phyloP scores from a whole-genome alignment of 1,140 invertebrate genomes.

The Pygmarrhopalites habei region DNA sequence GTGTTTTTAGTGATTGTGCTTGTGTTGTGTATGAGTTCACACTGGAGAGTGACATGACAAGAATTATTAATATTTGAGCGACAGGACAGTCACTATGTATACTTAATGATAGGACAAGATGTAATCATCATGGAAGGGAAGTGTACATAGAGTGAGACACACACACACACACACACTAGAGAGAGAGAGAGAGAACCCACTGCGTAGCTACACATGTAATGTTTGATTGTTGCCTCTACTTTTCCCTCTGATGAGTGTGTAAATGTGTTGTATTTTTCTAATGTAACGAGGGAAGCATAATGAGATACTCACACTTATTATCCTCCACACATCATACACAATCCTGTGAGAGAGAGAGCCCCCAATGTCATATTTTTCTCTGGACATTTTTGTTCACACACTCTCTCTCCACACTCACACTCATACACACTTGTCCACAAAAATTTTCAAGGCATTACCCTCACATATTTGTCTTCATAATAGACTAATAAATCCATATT shows the following conservation, averaged over 20 bases:
- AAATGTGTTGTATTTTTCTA: conserved; percentile 3
- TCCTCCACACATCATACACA: not conserved
- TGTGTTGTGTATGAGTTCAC: conserved; percentile 11
- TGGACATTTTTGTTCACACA: too few species aligned
- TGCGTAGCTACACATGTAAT: conserved; percentile 9
- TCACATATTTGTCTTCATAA: too few species aligned
- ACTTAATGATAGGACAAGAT: conserved; percentile 14
- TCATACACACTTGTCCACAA: too few species aligned
- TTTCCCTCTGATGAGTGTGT: conserved; percentile 1
- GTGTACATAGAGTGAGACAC: conserved; percentile 2
- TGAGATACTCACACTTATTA: not conserved
- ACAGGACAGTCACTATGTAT: conserved; percentile 10
- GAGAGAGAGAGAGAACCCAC: too few species aligned
- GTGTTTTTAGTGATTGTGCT: conserved; percentile 3
- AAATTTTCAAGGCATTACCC: too few species aligned
- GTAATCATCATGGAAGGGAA: conserved; percentile 8
- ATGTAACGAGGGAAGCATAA: not conserved
- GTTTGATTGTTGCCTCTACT: conserved; percentile 9
- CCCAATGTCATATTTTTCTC: too few species aligned
- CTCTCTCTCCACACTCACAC: too few species aligned
- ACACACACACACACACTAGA: too few species aligned
- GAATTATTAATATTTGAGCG: conserved; percentile 29
- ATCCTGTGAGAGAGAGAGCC: too few species aligned
- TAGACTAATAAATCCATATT: too few species aligned
- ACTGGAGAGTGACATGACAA: conserved; percentile 32